Conservation (phyloP, 2,113 vertebrate genomes). For the Nanger granti region DNA sequence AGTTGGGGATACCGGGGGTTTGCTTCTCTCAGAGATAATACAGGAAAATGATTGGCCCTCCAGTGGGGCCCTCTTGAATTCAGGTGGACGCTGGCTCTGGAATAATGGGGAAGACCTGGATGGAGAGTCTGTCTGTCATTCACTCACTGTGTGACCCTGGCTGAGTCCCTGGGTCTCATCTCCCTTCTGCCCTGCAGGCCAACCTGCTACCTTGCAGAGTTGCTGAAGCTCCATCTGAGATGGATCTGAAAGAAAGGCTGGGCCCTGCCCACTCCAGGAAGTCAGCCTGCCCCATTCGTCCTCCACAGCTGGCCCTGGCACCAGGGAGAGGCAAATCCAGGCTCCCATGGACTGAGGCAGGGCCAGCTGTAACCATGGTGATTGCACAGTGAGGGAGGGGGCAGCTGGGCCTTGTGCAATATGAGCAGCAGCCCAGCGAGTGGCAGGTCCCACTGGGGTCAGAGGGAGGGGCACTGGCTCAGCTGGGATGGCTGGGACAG, state of each 20-base stretch:
- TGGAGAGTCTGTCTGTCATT: background rate
- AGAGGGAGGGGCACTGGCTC: background rate
- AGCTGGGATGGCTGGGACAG: background rate
- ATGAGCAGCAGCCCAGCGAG: background rate
- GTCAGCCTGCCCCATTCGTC: accelerated
- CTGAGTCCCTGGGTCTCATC: background rate
- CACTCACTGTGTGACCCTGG: background rate
- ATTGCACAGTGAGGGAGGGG: background rate
- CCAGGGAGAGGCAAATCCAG: background rate
- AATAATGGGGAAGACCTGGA: background rate
- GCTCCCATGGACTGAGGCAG: background rate
- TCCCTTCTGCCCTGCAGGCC: background rate
- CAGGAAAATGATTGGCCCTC: background rate
- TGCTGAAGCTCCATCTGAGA: background rate
- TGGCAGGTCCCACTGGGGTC: accelerated
- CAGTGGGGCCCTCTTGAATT: background rate
- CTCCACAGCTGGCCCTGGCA: background rate
- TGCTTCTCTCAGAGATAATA: background rate
- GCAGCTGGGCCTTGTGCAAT: background rate
- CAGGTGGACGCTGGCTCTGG: background rate
- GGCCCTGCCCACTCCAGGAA: background rate
- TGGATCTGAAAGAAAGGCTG: background rate
- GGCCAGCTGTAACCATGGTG: background rate
- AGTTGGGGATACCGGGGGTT: background rate
- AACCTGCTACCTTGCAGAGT: accelerated